Conservation (phyloP, 2,888 invertebrate genomes). For the Sarcophaga carnaria region DNA sequence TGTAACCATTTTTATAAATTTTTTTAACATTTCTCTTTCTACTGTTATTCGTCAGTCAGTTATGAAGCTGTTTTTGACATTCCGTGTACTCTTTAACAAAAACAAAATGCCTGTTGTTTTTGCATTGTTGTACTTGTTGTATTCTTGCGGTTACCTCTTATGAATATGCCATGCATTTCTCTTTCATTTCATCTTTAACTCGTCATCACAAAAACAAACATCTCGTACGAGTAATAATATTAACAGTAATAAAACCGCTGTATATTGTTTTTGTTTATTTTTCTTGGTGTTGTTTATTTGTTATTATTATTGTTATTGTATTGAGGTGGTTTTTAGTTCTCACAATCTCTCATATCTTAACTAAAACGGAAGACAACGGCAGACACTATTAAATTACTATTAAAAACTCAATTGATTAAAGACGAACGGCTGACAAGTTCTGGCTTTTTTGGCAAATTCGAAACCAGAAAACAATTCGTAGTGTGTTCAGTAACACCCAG, state of each 20-base stretch:
- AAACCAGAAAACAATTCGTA: slow-evolving; percentile 29
- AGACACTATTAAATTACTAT: slow-evolving; percentile 22
- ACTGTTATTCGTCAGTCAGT: too few species aligned
- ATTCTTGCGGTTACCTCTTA: too few species aligned
- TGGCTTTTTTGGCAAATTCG: neutral
- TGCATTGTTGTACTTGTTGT: too few species aligned
- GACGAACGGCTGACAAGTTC: slow-evolving; percentile 21
- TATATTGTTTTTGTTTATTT: neutral
- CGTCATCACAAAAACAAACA: neutral
- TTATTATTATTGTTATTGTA: slow-evolving; percentile 25
- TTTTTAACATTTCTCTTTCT: too few species aligned
- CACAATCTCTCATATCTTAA: slow-evolving; percentile 1
- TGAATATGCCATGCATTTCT: too few species aligned
- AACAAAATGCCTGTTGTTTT: too few species aligned
- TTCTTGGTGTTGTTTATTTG: slow-evolving; percentile 35
- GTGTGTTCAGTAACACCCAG: slow-evolving; percentile 11
- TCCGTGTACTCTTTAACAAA: too few species aligned
- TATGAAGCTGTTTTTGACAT: too few species aligned
- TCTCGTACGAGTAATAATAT: slow-evolving; percentile 28
- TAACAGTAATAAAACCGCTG: slow-evolving; percentile 21
- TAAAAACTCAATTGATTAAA: slow-evolving; percentile 31
- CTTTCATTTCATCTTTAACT: neutral
- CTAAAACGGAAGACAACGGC: neutral
- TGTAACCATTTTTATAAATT: too few species aligned
- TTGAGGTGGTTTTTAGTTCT: neutral